Conservation (phyloP, 2,113 vertebrate species). For the Serilophus lunatus region DNA sequence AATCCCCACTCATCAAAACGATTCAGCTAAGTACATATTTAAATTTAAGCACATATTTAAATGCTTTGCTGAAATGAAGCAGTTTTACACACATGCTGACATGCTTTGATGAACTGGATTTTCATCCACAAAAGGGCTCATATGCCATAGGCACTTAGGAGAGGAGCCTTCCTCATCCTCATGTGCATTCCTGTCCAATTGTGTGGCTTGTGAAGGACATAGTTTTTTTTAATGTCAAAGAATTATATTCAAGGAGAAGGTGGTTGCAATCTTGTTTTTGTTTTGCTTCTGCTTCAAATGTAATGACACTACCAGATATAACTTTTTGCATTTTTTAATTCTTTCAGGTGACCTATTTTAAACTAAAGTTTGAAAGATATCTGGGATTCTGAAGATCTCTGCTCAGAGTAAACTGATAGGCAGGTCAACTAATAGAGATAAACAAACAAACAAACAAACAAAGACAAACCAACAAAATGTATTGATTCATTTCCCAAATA, state of each 20-base stretch:
- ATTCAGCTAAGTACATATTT: constrained; percentile 19
- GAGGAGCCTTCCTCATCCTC: background rate
- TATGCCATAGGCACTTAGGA: background rate
- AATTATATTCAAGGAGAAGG: background rate
- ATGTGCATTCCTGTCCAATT: background rate
- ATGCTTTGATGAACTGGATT: background rate
- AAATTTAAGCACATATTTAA: constrained; percentile 1
- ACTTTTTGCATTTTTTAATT: background rate
- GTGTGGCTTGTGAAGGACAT: background rate
- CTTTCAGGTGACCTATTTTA: background rate
- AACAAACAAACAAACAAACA: background rate
- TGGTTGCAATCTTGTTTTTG: background rate
- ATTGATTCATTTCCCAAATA: background rate
- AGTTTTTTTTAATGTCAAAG: background rate
- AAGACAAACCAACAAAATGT: background rate
- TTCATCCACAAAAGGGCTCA: background rate
- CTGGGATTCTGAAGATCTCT: background rate
- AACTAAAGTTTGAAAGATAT: background rate
- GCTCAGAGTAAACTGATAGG: background rate
- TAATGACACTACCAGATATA: background rate
- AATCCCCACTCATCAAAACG: constrained; percentile 6
- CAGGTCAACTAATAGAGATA: background rate
- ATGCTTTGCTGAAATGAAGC: background rate
- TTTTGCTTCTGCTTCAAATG: background rate
- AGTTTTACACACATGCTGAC: background rate